Evolutionary conservation across 2,797 vertebrate species (phyloP), one percentile per base, ranked within the genome.

Genomic region (Phyllotis vaccarum): DNA sequence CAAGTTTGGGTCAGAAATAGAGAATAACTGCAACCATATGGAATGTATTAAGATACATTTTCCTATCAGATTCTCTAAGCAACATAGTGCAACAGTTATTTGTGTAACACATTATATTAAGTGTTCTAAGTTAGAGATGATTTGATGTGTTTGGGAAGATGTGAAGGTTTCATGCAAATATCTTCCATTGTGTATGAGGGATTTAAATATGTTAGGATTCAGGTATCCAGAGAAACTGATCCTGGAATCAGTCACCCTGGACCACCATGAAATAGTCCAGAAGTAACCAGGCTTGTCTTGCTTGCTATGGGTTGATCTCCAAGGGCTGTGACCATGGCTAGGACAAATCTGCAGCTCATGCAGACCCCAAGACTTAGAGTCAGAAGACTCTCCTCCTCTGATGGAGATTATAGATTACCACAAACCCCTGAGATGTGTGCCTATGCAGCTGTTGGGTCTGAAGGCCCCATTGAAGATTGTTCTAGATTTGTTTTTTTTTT

Each of bases 401-500:
- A 46, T 74, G 46, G 62, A 49, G 14, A 29, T 22, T 13, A 27
- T 40, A 17, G n/a, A 14, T 27, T 74, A 66, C 6, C 78, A 49
- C 54, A 87, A 49, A 43, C 46, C 29, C 5, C 7, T 56, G 14
- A n/a, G 11, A 52, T 17, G 14, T 0, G 0, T 2, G 5, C 34
- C 43, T n/a, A 37, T 70, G n/a, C 9, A 13, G 76, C 62, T 43
- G 87, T 24, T n/a, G 52, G 22, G 34, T 14, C 31, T 37, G 3
- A 2, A n/a, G 24, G 3, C 22, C 27, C 6, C 86, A 1, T 9
- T 8, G 19, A 87, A 8, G 11, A 16, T 56, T 56, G 27, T 17
- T 66, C 31, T 86, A 49, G 68, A 74, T n/a, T 43, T 54, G 24
- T 74, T 75, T 49, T 86, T 34, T 74, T 75, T 49, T 86, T 34